Conservation (phyloP, 2,113 vertebrate species). For the Gadus chalcogrammus region DNA sequence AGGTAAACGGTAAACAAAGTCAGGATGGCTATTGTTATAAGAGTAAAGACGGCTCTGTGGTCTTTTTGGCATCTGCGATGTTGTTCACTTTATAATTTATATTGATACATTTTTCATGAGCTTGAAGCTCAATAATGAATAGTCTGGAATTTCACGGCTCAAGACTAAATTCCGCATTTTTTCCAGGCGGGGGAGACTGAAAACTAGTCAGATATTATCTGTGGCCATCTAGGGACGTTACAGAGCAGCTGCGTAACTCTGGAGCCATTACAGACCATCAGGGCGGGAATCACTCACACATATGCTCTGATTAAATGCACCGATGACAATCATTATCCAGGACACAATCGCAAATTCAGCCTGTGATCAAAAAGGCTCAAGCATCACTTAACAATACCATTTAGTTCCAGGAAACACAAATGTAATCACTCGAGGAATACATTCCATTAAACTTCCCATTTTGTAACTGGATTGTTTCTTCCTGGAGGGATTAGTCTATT, state of each 20-base stretch:
- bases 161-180: neutral
- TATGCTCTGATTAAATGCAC: neutral
- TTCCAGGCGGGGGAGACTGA: neutral
- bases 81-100: neutral
- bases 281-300: neutral
- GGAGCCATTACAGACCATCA: neutral
- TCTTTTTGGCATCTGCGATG: neutral
- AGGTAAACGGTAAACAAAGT: no score
- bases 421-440: neutral
- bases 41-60: neutral
- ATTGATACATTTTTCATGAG: neutral
- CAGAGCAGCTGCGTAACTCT: no score
- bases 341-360: neutral
- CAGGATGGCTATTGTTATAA: no score
- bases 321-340: neutral
- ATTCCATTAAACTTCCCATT: neutral
- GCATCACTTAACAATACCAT: neutral
- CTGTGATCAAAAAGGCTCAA: neutral
- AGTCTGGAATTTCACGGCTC: neutral
- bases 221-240: no score
- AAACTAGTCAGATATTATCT: neutral
- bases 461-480: neutral
- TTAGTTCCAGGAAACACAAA: conserved; percentile 2
- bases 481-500: neutral
- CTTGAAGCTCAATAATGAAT: neutral